Evolutionary conservation across 2,113 vertebrate genomes (phyloP), one percentile per base, ranked within the genome.

Genomic region (Sus scrofa): DNA sequence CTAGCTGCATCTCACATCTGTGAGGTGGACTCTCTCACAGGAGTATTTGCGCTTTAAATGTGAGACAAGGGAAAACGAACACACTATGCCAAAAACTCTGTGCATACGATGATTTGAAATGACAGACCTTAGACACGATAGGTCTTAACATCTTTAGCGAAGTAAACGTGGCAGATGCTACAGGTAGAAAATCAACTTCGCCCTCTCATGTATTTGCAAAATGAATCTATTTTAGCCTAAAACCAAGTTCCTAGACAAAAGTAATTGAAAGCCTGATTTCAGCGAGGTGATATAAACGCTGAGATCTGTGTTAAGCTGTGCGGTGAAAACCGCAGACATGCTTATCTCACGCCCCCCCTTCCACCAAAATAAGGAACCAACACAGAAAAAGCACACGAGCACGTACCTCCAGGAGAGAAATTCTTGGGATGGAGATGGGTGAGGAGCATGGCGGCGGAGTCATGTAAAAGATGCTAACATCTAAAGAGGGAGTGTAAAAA

Each of bases 21-120:
- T 77, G 32, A 87, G 34, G 82, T 95, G 71, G 97, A 97, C 96
- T 75, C 19, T 86, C 8, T 18, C 54, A n/a, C 85, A 91, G 86
- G 16, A 52, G 30, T 67, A 73, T 89, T 96, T 97, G 86, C 39
- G 89, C 52, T 82, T 60, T 65, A 83, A 97, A 95, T 81, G 92
- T 89, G 79, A 95, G 44, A 7, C 15, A 83, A 37, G 16, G 15
- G 94, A 96, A 89, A 78, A 27, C 34, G 27, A 90, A 89, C 11
- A 56, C 18, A 44, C 65, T 56, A 0, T 84, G 26, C 50, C 90
- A 67, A 91, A 96, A 86, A 95, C 37, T 89, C 58, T 78, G 63
- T 81, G 96, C 90, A 91, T 74, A 94, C 26, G 79, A 62, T 87
- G n/a, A 74, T 39, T 26, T 91, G 56, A 94, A 86, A 92, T 91